Evolutionary conservation across 2,888 invertebrate species (phyloP), one percentile per base, ranked within the genome.

Genomic region (Scelioninae gen. 2): DNA sequence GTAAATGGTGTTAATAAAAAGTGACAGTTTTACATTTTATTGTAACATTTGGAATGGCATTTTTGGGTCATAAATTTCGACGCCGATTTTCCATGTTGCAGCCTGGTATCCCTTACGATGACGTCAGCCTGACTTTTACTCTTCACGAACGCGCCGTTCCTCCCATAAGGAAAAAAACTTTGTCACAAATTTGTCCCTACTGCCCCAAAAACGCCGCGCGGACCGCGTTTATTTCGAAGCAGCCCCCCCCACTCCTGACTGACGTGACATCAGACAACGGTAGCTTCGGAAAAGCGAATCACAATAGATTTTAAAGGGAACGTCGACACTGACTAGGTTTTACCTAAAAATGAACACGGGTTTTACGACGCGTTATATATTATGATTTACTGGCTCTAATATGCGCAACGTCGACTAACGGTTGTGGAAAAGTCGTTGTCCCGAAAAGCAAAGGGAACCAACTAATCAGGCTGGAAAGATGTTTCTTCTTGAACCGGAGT

Each of bases 291-390:
- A 58, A 67, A 58, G 65, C 18, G 25, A 50, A 58, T 43, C 57
- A 50, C 50, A 58, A 57, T 67, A 22, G 53, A 58, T 28, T 58
- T 67, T 67, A 58, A 57, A 55, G 31, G 53, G 45, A 64, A 45
- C 45, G 11, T 35, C 53, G 19, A 13, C 48, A 13, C 31, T 25
- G 41, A 50, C 19, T 22, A 31, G 28, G 31, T 33, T 60, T n/a
- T 25, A 10, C 18, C 31, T 43, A 22, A 52, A 63, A 63, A 31
- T 39, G 41, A 61, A 37, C 48, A 16, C 48, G 11, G 31, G 22
- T 41, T 61, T 61, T 52, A 61, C 41, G 50, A 41, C 11, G 25
- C 6, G 41, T 37, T 18, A 61, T 61, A 50, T 61, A 45, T 61
- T 50, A 50, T 31, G 13, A 28, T 50, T 13, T 41, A 39, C 16